Evolutionary conservation across 2,113 vertebrate species (phyloP).

Genomic region (human): GRCh38 chr16:17894501-17895000

Average conservation of each 20-base stretch:
- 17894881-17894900: background rate
- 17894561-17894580: background rate
- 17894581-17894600: background rate
- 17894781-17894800: slow-evolving; percentile 34
- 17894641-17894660: background rate
- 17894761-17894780: background rate
- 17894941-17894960: background rate
- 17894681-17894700: background rate
- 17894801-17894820: background rate
- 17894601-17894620: background rate
- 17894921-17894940: background rate
- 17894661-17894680: slow-evolving; percentile 2
- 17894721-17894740: background rate
- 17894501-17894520: background rate
- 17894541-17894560: background rate
- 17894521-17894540: background rate
- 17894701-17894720: slow-evolving; percentile 4
- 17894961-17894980: background rate
- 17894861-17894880: background rate
- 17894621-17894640: background rate
- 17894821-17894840: background rate
- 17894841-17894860: background rate
- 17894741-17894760: background rate
- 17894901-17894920: background rate
- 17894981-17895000: background rate